Percentiles rank a stretch among this genome's conserved stretches.
phyloP scores from a whole-genome alignment of 2,888 invertebrate species.

The Agrilus cyanescens region DNA sequence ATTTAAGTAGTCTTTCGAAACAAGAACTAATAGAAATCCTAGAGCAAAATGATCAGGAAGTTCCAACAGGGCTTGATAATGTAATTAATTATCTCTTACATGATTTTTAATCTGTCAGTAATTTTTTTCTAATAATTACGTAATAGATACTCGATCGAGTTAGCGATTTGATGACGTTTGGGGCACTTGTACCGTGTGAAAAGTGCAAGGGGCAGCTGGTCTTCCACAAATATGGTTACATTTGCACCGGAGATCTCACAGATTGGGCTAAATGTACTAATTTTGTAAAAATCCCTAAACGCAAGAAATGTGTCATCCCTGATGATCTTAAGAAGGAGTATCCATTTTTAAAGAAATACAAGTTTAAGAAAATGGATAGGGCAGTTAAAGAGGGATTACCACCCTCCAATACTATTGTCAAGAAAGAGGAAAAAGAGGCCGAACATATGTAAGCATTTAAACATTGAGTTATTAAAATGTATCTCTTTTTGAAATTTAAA shows the following conservation, averaged over 20 bases:
- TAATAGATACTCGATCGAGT: constrained; percentile 60
- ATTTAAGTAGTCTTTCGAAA: constrained; percentile 46
- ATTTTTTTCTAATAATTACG: constrained; percentile 1
- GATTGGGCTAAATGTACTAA: constrained; percentile 86
- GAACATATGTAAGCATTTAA: constrained; percentile 22
- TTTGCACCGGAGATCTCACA: constrained; percentile 60
- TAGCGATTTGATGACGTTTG: constrained; percentile 82
- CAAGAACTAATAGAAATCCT: constrained; percentile 52
- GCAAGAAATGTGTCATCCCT: constrained; percentile 60
- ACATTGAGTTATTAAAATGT: constrained; percentile 1
- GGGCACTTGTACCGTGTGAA: constrained; percentile 62
- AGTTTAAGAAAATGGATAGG: constrained; percentile 45
- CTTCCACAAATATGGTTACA: constrained; percentile 63
- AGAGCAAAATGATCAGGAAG: constrained; percentile 57
- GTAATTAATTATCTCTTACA: constrained; percentile 36
- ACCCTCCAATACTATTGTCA: constrained; percentile 38
- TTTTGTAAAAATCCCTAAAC: constrained; percentile 57
- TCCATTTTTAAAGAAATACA: constrained; percentile 48
- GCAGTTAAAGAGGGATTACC: constrained; percentile 44
- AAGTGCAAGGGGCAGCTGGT: constrained; percentile 64
- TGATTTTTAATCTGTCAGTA: not conserved
- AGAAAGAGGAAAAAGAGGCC: constrained; percentile 39
- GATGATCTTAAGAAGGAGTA: constrained; percentile 42
- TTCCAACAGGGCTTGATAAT: constrained; percentile 53
- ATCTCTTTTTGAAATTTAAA: constrained; percentile 21